Base-by-base conservation (phyloP, 2,888 invertebrate genomes). In the Rhogogaster chlorosoma region DNA sequence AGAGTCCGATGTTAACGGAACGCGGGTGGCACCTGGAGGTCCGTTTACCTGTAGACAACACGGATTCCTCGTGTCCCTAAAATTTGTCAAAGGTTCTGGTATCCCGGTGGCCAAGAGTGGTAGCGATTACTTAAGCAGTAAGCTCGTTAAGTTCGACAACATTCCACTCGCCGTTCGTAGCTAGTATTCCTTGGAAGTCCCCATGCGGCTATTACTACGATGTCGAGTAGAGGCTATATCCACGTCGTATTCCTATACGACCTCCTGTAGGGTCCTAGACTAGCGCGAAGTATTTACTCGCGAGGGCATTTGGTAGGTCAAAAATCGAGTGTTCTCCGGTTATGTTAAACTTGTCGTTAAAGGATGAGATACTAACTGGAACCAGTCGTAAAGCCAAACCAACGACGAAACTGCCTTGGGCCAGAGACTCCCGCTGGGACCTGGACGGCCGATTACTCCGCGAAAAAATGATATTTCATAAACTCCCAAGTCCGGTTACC, bases 331-430 rank as follows among this genome's bases (percentile, higher is more conserved):
- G 83, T 83, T 83, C 83, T 83, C 83, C 83, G 83, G 64, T 83
- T 83, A 83, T 83, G 83, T 70, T 83, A 83, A 83, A 45, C 83
- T 83, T 83, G 83, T 83, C 83, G 83, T 83, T 83, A 83, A 83
- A 67, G 83, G 26, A 83, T 83, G 83, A 83, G 83, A 83, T 83
- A 83, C 83, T 83, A 83, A 83, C 83, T 83, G 83, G 83, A 32
- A 83, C 83, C 83, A 83, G 83, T 83, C 83, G 83, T 83, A 83
- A 83, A 83, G 67, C 67, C 32, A 26, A 57, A 67, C 83, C 67
- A 83, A 70, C 83, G 83, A 67, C 83, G 67, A 83, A 83, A 83
- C 83, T 64, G 83, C 83, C 83, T 45, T 38, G 38, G 38, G 67
- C 67, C 67, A 53, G 18, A 64, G 83, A 70, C 83, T 38, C 83